Conservation (phyloP, 2,888 invertebrate genomes). For the Artemia sinica region DNA sequence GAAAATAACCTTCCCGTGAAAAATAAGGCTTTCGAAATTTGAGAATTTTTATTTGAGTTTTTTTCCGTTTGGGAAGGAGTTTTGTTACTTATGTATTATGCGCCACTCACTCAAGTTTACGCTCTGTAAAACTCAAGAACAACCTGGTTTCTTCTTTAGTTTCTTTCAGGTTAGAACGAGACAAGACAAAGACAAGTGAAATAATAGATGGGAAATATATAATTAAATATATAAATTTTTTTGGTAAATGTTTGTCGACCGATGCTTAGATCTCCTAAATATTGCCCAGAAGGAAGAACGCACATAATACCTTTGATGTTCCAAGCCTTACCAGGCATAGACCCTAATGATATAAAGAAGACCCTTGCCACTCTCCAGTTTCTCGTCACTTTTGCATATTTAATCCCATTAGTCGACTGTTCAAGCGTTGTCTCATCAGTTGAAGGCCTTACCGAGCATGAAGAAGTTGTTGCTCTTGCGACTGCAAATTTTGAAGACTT, state of each 20-base stretch:
- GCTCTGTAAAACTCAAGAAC: no score
- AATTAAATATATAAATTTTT: no score
- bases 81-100: no score
- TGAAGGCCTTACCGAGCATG: conserved; percentile 56
- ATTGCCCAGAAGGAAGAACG: conserved; percentile 30
- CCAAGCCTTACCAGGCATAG: conserved; percentile 67
- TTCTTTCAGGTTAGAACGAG: no score
- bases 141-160: no score
- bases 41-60: no score
- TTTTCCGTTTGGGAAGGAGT: no score
- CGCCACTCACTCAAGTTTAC: no score
- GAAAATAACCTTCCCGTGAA: no score
- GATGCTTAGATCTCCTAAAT: conserved; percentile 37
- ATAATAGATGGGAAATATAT: no score
- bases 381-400: conserved; percentile 51
- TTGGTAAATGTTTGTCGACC: conserved; percentile 51
- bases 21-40: no score
- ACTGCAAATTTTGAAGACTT: conserved; percentile 79
- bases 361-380: conserved; percentile 58
- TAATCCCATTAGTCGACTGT: conserved; percentile 69
- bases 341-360: conserved; percentile 67
- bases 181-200: no score
- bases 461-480: conserved; percentile 50
- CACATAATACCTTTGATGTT: conserved; percentile 64
- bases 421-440: conserved; percentile 51